These are phyloP conservation scores for Diarsia rubi DNA, from an alignment of 2,888 invertebrate genomes.

Conservation along the genomic window DNA sequence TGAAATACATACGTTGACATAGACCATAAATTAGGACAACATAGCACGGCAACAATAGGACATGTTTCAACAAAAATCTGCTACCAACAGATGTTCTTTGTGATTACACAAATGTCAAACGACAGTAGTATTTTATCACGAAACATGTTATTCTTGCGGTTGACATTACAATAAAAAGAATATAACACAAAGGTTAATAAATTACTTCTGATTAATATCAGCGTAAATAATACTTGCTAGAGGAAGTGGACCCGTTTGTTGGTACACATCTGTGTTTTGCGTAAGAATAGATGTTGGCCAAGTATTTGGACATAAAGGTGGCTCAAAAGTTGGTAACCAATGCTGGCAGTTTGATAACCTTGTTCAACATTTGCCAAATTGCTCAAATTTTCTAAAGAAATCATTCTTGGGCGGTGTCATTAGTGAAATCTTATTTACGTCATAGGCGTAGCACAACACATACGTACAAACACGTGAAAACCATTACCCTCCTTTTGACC, in stretches of 20 bases:
- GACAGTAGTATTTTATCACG: conserved; percentile 43
- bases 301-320: conserved; percentile 25
- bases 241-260: conserved; percentile 38
- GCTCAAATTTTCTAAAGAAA: conserved; percentile 26
- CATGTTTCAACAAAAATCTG: conserved; percentile 33
- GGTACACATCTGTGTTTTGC: conserved; percentile 46
- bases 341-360: background rate
- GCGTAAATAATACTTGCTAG: conserved; percentile 38
- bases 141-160: conserved; percentile 58
- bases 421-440: conserved; percentile 52
- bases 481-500: conserved; percentile 60
- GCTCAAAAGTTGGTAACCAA: background rate
- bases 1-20: conserved; percentile 13
- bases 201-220: conserved; percentile 61
- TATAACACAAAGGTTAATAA: conserved; percentile 57
- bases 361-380: conserved; percentile 11
- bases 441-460: conserved; percentile 45
- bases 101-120: conserved; percentile 59
- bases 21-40: conserved; percentile 29
- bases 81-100: conserved; percentile 50
- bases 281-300: conserved; percentile 52
- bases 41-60: conserved; percentile 8
- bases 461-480: conserved; percentile 26
- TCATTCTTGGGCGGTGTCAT: conserved; percentile 15
- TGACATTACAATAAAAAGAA: conserved; percentile 45